These are phyloP conservation scores for Chrysemys picta DNA, from an alignment of 2,113 vertebrate species.

Conservation along the genomic window DNA sequence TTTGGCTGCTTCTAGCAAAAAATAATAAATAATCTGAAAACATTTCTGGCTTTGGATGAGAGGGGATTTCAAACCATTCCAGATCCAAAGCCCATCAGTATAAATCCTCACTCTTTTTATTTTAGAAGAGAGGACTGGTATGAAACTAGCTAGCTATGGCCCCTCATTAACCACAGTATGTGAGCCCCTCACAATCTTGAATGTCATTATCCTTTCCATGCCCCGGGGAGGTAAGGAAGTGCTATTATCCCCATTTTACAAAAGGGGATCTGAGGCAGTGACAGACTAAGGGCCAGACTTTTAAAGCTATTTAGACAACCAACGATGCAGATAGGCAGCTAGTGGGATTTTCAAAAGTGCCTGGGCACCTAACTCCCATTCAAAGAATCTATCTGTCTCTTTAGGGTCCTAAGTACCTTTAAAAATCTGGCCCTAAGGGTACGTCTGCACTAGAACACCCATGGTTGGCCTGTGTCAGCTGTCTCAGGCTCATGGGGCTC, in stretches of 20 bases:
- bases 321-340: background rate
- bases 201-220: background rate
- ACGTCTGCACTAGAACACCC: background rate
- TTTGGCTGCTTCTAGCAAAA: slow-evolving; percentile 18
- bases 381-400: slow-evolving; percentile 21
- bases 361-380: background rate
- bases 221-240: background rate
- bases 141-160: background rate
- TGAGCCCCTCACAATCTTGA: background rate
- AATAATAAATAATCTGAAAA: background rate
- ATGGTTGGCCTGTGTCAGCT: background rate
- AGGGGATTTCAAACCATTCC: slow-evolving; percentile 34
- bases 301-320: background rate
- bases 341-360: background rate
- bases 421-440: background rate
- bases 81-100: slow-evolving; percentile 10
- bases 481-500: background rate
- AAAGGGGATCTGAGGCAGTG: background rate
- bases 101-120: slow-evolving; percentile 33
- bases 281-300: background rate
- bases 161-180: background rate
- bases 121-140: background rate
- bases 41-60: slow-evolving; percentile 8
- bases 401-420: slow-evolving; percentile 38
- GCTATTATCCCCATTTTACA: background rate